phyloP scores from a whole-genome alignment of 1,140 invertebrate genomes.

The Brachionus calyciflorus region DNA sequence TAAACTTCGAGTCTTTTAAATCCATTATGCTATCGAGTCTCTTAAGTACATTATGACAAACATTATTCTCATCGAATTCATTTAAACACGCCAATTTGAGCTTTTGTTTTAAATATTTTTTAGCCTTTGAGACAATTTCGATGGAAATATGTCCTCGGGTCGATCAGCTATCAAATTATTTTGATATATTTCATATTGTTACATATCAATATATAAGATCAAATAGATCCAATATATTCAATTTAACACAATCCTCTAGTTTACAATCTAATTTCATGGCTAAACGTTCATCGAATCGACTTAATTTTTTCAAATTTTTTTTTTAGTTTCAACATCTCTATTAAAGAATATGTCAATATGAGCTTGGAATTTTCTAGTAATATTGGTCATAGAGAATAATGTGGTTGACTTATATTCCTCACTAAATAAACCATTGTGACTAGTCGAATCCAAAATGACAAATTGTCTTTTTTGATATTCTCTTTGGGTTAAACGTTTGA shows the following conservation, averaged over 20 bases:
- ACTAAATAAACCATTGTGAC: constrained; percentile 13
- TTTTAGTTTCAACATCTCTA: too few species aligned
- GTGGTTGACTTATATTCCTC: constrained; percentile 41
- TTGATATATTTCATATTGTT: constrained; percentile 15
- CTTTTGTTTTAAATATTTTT: constrained; percentile 16
- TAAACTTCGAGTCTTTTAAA: constrained; percentile 5
- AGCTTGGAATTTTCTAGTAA: not conserved
- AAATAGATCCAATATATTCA: not conserved
- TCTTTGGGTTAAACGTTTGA: not conserved
- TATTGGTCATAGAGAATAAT: not conserved
- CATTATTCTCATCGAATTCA: constrained; percentile 31
- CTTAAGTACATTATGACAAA: constrained; percentile 19
- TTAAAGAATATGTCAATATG: not conserved
- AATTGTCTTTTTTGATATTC: not conserved
- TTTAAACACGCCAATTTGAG: not conserved
- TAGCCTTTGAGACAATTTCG: not conserved
- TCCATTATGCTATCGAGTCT: not conserved
- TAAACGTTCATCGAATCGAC: not conserved
- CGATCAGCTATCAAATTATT: not conserved
- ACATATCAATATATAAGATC: constrained; percentile 22
- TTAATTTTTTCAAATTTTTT: constrained; percentile 11
- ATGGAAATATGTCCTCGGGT: not conserved
- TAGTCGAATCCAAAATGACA: not conserved
- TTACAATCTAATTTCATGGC: not conserved
- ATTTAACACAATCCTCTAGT: not conserved